Evolutionary conservation across 2,888 invertebrate genomes (phyloP).

Genomic region (Laspeyria flexula): DNA sequence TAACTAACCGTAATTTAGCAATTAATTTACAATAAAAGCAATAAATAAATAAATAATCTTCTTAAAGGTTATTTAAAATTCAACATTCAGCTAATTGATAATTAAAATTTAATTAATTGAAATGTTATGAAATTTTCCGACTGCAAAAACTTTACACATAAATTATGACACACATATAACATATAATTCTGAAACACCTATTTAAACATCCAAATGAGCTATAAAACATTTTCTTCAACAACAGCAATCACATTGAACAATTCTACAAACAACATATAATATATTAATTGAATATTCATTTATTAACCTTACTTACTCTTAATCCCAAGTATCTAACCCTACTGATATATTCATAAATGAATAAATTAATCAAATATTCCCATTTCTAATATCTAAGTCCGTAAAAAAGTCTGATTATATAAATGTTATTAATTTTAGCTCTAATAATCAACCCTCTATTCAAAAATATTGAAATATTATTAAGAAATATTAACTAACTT

Average conservation of each 20-base stretch:
- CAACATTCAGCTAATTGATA: no score
- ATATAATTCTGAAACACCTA: conserved; percentile 7
- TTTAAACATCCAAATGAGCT: conserved; percentile 10
- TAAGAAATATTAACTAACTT: no score
- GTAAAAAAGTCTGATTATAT: no score
- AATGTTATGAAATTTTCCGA: neutral
- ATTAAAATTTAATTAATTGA: neutral
- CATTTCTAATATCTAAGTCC: no score
- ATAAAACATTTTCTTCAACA: conserved; percentile 11
- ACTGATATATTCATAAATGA: no score
- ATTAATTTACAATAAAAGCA: neutral
- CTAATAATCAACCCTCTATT: no score
- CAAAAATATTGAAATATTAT: no score
- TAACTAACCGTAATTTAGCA: neutral
- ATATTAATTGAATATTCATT: neutral
- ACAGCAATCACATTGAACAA: conserved; percentile 23
- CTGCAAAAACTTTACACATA: conserved; percentile 20
- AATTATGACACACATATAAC: conserved; percentile 21
- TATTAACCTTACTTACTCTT: conserved; percentile 8
- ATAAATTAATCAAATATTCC: no score
- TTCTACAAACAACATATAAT: conserved; percentile 24
- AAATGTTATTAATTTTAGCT: no score
- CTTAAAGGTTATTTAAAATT: no score
- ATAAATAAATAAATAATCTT: no score
- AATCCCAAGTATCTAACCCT: no score